Conservation (phyloP, 2,797 vertebrate genomes). For the Dipus sagitta region DNA sequence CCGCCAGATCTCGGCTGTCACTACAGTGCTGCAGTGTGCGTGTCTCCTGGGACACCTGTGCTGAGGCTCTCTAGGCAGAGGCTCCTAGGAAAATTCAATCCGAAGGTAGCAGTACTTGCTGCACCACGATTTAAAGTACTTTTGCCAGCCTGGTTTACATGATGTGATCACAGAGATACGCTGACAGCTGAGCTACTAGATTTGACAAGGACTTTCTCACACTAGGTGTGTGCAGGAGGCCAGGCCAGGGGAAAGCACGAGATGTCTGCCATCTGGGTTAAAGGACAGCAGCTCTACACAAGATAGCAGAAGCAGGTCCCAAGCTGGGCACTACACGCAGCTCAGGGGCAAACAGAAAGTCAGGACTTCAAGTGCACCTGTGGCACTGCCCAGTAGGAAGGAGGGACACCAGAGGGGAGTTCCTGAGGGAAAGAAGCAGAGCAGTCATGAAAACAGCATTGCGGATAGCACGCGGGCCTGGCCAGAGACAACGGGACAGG, state of each 20-base stretch:
- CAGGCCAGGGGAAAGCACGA: not conserved
- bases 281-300: not conserved
- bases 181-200: not conserved
- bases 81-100: not conserved
- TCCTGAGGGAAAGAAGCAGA: not conserved
- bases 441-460: not conserved
- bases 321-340: not conserved
- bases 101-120: not conserved
- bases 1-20: not conserved
- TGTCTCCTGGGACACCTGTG: not conserved
- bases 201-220: not conserved
- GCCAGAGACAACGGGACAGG: not conserved
- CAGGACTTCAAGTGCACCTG: not conserved
- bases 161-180: not conserved
- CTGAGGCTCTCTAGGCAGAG: not conserved
- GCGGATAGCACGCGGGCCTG: too few species aligned
- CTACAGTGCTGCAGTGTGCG: not conserved
- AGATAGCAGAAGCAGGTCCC: not conserved
- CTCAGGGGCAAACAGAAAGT: not conserved
- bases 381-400: not conserved
- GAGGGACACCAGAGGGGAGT: too few species aligned
- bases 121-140: not conserved
- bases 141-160: not conserved
- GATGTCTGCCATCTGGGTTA: not conserved
- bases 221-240: not conserved